Evolutionary conservation across 2,113 vertebrate genomes (phyloP), one percentile per base, ranked within the genome.

Genomic region (Scomber scombrus): DNA sequence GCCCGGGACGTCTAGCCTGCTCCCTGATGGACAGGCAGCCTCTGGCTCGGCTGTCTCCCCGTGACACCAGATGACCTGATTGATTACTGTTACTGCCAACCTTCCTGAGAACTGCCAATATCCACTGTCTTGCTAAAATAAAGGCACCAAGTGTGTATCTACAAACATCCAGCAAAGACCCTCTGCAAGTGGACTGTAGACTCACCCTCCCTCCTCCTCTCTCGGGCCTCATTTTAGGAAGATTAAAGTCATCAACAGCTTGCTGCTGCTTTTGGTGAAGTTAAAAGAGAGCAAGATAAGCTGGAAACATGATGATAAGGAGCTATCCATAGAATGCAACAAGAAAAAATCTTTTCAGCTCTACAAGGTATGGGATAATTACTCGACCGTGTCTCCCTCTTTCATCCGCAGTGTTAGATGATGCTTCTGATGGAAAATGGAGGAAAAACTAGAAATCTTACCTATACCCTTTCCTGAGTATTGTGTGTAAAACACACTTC

Each of bases 31-130:
- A 93, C 88, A 72, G 68, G 51, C 75, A 11, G 82, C 85, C 86
- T 80, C 82, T 49, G 62, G 85, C 82, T 87, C 72, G 23, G 73
- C 92, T 91, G 88, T 93, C 90, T 91, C 76, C 50, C 66, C 70
- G 78, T 88, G 88, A 89, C 92, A 91, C 69, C 45, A 50, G 87
- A 91, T 80, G 91, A 91, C 89, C 87, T 71, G 86, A 94, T 91
- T 85, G 93, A 95, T 93, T 91, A 90, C 85, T 57, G 65, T 78
- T 71, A 51, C 92, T 91, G 93, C 88, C 93, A 90, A 81, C 93
- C 92, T 93, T 81, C 75, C 85, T 46, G 66, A 89, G 71, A 92
- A 76, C 90, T 92, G 92, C 90, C 89, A 88, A 94, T 94, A 93
- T 78, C 70, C 65, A 55, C 29, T 54, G 70, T 58, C 81, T 47